Evolutionary conservation across 2,888 invertebrate species (phyloP), one percentile per base, ranked within the genome.

Genomic region (Pammene fasciana): DNA sequence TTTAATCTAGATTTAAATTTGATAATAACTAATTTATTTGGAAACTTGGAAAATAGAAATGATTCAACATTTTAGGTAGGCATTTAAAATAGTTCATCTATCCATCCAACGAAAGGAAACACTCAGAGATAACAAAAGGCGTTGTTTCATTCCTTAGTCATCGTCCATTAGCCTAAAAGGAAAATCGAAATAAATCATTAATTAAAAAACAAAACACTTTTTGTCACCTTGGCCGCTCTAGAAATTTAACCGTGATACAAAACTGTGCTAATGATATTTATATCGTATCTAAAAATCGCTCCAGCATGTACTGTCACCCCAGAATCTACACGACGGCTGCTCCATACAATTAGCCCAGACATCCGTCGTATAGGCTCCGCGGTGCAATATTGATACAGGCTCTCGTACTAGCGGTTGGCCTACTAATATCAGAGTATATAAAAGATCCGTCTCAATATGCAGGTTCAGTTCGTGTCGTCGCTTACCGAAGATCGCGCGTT

Each of bases 181-280:
- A 73, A 66, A 73, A 72, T 72, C 72, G 79, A 82, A 80, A 80
- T 76, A 82, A 83, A 84, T 78, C 80, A 84, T 84, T 82, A 81
- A 81, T 55, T 78, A 73, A 65, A 77, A 82, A 85, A 86, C 85
- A 83, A 86, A 79, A 78, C 76, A 68, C 72, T 70, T 80, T 82
- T 75, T 75, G 83, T 89, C 84, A 84, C 90, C 91, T 90, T 90
- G 89, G 86, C 86, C 86, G 86, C 76, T 82, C 84, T 77, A 86
- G 82, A 84, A 76, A 77, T 75, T 72, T 86, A 83, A 90, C 91
- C 89, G 88, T 87, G 87, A 86, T 83, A 83, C 73, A 72, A 78
- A 92, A 86, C 84, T 87, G 83, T 87, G 92, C 82, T 90, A 92
- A 91, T 81, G 90, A 88, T 86, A 85, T 85, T 85, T 85, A 86